Base-by-base conservation (phyloP, 2,888 invertebrate genomes). In the Cerastis leucographa region DNA sequence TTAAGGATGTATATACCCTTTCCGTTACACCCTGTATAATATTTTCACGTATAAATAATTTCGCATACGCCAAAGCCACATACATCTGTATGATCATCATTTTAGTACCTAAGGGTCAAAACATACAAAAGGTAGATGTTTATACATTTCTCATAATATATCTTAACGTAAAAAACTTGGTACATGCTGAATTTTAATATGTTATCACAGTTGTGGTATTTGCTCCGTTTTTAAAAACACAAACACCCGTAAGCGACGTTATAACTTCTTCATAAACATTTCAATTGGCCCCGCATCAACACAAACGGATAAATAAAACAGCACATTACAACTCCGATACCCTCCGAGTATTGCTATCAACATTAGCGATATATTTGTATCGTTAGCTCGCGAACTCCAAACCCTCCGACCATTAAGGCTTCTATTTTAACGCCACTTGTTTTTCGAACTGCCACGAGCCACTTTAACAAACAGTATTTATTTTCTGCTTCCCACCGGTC, bases 401-500 rank as follows among this genome's bases (percentile, higher is more conserved):
- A 54, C 86, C 83, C 82, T 68, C 84, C 73, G 83, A 80, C 89
- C 92, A 89, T 90, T 90, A 90, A 87, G 78, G 88, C 84, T 78
- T 82, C 87, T 87, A 88, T 89, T 89, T 88, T 84, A 87, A 85
- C 87, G 84, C 86, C 87, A 88, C 87, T 89, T 91, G 89, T 92
- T 91, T 91, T 88, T 84, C 87, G 83, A 83, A 89, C 85, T 87
- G 90, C 89, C 89, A 87, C 86, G 88, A 90, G 90, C 88, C 91
- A 91, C 91, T 92, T 92, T 90, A 90, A 85, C 89, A 89, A 91
- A 89, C 90, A 90, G 90, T 94, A 92, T 94, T 94, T 93, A 93
- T 93, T 92, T 90, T 90, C 90, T 86, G 83, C 88, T 87, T 87
- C 83, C 89, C 86, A 86, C 87, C 83, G 89, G 88, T 85, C 89